Evolutionary conservation across 2,888 invertebrate genomes (phyloP).

Genomic region (Pollenia amentaria): DNA sequence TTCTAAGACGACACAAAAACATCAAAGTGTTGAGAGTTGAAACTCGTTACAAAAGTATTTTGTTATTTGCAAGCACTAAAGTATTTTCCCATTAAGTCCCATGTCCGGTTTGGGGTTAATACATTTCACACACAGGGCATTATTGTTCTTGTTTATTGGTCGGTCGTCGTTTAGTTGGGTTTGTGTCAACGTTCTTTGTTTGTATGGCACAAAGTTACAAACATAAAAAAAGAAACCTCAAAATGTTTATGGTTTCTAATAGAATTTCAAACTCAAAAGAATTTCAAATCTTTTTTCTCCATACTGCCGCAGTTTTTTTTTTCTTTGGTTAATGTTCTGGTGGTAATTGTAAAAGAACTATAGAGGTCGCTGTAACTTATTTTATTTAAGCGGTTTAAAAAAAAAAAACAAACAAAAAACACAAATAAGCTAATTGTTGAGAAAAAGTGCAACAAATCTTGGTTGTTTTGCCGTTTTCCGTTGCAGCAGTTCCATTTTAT

Average conservation of each 20-base stretch:
- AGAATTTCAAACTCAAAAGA: slow-evolving; percentile 62
- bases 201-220: neutral
- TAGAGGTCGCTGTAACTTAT: slow-evolving; percentile 68
- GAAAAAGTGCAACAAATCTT: slow-evolving; percentile 65
- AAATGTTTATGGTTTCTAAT: slow-evolving; percentile 67
- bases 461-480: slow-evolving; percentile 25
- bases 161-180: slow-evolving; percentile 25
- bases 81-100: slow-evolving; percentile 51
- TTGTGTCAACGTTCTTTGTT: slow-evolving; percentile 62
- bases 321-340: slow-evolving; percentile 23
- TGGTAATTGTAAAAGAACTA: slow-evolving; percentile 57
- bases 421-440: slow-evolving; percentile 53
- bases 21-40: slow-evolving; percentile 22
- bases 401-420: slow-evolving; percentile 30
- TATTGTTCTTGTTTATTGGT: slow-evolving; percentile 12
- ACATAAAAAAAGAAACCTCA: slow-evolving; percentile 58
- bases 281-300: slow-evolving; percentile 48
- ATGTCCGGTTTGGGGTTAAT: slow-evolving; percentile 68
- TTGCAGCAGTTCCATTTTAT: slow-evolving; percentile 49
- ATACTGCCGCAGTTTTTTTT: neutral
- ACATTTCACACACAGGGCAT: slow-evolving; percentile 40
- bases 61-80: slow-evolving; percentile 8
- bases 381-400: slow-evolving; percentile 68
- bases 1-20: slow-evolving; percentile 20
- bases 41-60: slow-evolving; percentile 25